Conservation (phyloP, 2,888 invertebrate species). For the Rhagonycha lutea region DNA sequence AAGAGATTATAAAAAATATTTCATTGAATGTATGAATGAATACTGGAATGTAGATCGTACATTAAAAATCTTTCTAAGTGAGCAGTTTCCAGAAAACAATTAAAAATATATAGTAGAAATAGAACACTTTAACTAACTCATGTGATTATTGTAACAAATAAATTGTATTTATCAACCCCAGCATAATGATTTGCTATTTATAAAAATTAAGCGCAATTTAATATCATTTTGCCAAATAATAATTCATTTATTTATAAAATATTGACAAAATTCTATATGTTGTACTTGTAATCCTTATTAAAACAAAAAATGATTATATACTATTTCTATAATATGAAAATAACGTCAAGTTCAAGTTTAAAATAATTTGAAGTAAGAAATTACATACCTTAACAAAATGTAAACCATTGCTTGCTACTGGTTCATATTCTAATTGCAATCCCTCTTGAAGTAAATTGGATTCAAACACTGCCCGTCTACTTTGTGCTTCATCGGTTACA, state of each 20-base stretch:
- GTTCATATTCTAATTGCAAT: slow-evolving; percentile 72
- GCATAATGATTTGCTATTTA: not conserved
- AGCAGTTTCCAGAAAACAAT: too few species aligned
- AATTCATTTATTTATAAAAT: not conserved
- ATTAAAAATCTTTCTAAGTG: too few species aligned
- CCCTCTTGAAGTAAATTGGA: slow-evolving; percentile 74
- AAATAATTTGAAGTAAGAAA: not conserved
- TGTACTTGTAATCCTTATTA: not conserved
- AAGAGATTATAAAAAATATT: too few species aligned
- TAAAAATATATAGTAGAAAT: too few species aligned
- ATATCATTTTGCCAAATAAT: not conserved
- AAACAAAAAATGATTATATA: not conserved
- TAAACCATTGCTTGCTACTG: slow-evolving; percentile 67
- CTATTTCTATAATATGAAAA: not conserved
- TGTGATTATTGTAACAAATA: too few species aligned
- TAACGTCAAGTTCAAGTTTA: not conserved
- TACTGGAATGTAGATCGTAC: too few species aligned
- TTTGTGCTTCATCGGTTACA: slow-evolving; percentile 49
- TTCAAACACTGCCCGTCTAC: slow-evolving; percentile 68
- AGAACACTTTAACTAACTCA: too few species aligned
- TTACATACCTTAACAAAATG: slow-evolving; percentile 73
- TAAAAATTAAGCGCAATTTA: not conserved
- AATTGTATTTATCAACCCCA: too few species aligned
- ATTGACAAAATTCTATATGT: not conserved
- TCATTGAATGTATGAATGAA: too few species aligned